Base-by-base conservation (phyloP, 2,888 invertebrate species). In the Synanthedon tipuliformis region DNA sequence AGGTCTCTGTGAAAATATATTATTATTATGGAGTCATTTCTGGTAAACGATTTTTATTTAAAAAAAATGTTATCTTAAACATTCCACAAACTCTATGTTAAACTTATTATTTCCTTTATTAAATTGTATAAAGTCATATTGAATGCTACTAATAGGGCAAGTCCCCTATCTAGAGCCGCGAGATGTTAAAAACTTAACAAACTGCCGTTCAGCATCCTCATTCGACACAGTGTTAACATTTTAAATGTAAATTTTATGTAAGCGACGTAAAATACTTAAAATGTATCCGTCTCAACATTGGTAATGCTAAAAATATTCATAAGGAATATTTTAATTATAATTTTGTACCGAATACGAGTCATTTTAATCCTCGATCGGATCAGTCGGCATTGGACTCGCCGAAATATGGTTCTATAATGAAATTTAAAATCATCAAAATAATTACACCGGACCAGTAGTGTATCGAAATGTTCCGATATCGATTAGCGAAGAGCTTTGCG, bases 241-340 rank as follows among this genome's bases (percentile, higher is more conserved):
- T 66, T 65, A 71, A 74, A 75, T 73, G 78, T 71, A 71, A 76
- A 80, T 78, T 67, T 65, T 53, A 60, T 62, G 65, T 65, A 51
- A 54, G 54, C 53, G 54, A 52, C 53, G 56, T 75, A 71, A 77
- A 73, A 72, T 68, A 68, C 65, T 67, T 73, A 75, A 77, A 78
- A 73, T 75, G 69, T 73, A 71, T 69, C 62, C 63, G 55, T 51
- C 53, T 57, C 61, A 61, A 66, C 63, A 62, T 57, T 55, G 56
- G 61, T 64, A 62, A 65, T 62, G 66, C 57, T 64, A 62, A 68
- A 67, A 69, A 69, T 70, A 70, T 71, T 70, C 68, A 69, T 69
- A 68, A 69, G 65, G 66, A 62, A 71, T 73, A 76, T 75, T 77
- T 78, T 79, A 81, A 81, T 81, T 79, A 75, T 76, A 74, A 73